Percentiles rank a stretch among this genome's conserved stretches.
Conservation (phyloP, 2,797 vertebrate genomes). For the Rachycentron canadum region DNA sequence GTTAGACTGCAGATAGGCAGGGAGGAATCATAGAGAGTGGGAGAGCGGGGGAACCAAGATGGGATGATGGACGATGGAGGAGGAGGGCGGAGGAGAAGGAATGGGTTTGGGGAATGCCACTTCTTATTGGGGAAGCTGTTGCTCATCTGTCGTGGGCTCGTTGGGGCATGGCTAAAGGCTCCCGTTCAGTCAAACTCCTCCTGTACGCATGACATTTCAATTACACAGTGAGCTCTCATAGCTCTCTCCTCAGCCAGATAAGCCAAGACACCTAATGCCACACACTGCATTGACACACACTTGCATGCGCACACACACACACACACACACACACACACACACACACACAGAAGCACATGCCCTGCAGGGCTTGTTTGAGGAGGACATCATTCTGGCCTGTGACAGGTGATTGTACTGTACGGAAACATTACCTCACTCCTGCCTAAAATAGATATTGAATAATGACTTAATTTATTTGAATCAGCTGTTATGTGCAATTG, state of each 20-base stretch:
- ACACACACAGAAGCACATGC: conserved; percentile 8
- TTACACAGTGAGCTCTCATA: conserved; percentile 82
- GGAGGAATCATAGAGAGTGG: conserved; percentile 59
- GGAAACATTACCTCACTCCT: conserved; percentile 32
- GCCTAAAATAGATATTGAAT: conserved; percentile 44
- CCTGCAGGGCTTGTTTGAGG: conserved; percentile 58
- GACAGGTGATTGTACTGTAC: conserved; percentile 52
- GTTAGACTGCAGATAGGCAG: conserved; percentile 72
- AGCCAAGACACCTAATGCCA: conserved; percentile 72
- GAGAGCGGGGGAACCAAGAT: conserved; percentile 44
- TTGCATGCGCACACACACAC: conserved; percentile 20
- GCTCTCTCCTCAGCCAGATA: conserved; percentile 79
- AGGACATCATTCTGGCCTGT: conserved; percentile 42
- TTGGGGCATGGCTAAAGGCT: conserved; percentile 85
- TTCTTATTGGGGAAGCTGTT: conserved; percentile 80
- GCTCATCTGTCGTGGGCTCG: conserved; percentile 82
- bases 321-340: conserved; percentile 16
- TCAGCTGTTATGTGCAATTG: conserved; percentile 14
- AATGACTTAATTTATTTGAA: conserved; percentile 35
- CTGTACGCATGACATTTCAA: conserved; percentile 87
- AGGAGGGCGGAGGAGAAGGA: conserved; percentile 60
- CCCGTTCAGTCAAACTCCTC: conserved; percentile 81
- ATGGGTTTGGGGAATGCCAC: conserved; percentile 74
- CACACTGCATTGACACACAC: conserved; percentile 49
- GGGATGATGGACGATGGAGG: conserved; percentile 52